Evolutionary conservation across 1,140 invertebrate species (phyloP).

Genomic region (Aleiodes sp.): DNA sequence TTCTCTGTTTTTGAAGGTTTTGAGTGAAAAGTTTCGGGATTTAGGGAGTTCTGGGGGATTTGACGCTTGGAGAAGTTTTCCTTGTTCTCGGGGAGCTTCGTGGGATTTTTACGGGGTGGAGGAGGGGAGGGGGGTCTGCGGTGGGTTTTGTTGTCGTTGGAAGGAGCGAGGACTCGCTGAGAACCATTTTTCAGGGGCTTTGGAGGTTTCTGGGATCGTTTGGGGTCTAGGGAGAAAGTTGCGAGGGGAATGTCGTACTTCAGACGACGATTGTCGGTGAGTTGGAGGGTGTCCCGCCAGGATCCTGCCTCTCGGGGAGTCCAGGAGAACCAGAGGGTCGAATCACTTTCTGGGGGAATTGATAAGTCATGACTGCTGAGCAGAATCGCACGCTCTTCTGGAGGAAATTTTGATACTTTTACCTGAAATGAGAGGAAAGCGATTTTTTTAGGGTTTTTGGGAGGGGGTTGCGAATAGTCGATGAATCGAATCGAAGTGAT

Average conservation of each 20-base stretch:
- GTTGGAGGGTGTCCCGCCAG: slow-evolving; percentile 71
- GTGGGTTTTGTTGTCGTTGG: slow-evolving; percentile 24
- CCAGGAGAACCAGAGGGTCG: slow-evolving; percentile 70
- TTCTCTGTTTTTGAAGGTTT: slow-evolving; percentile 17
- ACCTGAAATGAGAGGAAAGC: slow-evolving; percentile 65
- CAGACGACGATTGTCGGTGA: slow-evolving; percentile 71
- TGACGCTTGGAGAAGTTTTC: slow-evolving; percentile 32
- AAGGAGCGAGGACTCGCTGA: slow-evolving; percentile 38
- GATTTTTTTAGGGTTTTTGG: too few species aligned
- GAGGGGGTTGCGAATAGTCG: too few species aligned
- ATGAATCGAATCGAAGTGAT: slow-evolving; percentile 14
- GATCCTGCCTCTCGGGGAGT: slow-evolving; percentile 67
- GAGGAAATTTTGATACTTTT: slow-evolving; percentile 68
- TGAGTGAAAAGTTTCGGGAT: neutral
- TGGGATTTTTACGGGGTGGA: neutral
- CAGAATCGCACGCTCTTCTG: slow-evolving; percentile 67
- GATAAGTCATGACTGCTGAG: slow-evolving; percentile 66
- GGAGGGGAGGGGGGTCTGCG: neutral
- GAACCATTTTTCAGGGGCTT: slow-evolving; percentile 48
- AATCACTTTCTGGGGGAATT: slow-evolving; percentile 62
- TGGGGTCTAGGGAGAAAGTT: slow-evolving; percentile 39
- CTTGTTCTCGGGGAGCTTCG: slow-evolving; percentile 26
- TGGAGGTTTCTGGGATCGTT: slow-evolving; percentile 27
- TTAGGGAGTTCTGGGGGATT: neutral
- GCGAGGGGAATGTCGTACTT: slow-evolving; percentile 75